Percentiles rank a stretch among this genome's conserved stretches.
Conservation (phyloP, 2,113 vertebrate genomes). For the Acanthochromis polyacanthus region DNA sequence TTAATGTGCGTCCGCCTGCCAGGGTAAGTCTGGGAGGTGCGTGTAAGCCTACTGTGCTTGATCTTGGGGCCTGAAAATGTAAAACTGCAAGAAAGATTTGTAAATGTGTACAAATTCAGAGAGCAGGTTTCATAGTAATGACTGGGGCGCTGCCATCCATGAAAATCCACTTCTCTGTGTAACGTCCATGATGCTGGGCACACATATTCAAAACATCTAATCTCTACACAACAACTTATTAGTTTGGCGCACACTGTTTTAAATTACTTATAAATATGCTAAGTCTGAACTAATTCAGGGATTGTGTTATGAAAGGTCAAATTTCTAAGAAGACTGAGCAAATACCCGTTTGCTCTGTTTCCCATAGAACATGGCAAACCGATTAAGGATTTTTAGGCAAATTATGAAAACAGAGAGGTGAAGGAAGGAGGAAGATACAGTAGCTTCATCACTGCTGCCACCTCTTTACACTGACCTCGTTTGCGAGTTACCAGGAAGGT, state of each 20-base stretch:
- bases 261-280: neutral
- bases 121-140: neutral
- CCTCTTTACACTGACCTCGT: slow-evolving; percentile 66
- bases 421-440: neutral
- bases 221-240: neutral
- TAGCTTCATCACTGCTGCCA: neutral
- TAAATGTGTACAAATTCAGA: neutral
- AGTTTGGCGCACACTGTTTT: too few species aligned
- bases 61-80: too few species aligned
- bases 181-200: neutral
- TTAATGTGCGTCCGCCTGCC: too few species aligned
- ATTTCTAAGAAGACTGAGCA: neutral
- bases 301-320: too few species aligned
- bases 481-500: slow-evolving; percentile 74
- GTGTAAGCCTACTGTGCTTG: too few species aligned
- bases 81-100: neutral
- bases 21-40: too few species aligned
- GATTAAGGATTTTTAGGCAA: neutral
- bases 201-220: neutral
- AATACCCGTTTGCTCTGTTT: neutral
- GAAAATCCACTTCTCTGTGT: neutral
- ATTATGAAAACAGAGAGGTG: neutral
- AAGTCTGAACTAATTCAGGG: neutral
- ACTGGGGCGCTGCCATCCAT: neutral
- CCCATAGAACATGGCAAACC: too few species aligned